Conservation (phyloP, 2,888 invertebrate genomes). For the Drosophila putrida region DNA sequence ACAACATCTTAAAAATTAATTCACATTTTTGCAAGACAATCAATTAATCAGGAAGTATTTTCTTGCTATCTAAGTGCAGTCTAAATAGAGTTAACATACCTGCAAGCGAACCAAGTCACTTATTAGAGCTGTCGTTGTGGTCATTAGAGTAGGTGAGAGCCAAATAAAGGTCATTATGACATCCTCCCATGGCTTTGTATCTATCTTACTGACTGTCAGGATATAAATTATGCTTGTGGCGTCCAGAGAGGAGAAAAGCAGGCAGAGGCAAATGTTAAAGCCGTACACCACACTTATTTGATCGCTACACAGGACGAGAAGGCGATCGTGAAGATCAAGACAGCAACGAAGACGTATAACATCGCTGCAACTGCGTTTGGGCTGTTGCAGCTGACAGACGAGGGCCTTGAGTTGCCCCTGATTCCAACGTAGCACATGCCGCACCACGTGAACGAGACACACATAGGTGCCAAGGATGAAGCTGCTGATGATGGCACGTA, state of each 20-base stretch:
- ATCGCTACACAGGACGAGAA: slow-evolving; percentile 63
- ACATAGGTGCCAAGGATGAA: slow-evolving; percentile 63
- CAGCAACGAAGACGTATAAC: slow-evolving; percentile 53
- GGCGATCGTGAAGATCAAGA: slow-evolving; percentile 63
- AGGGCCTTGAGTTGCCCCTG: slow-evolving; percentile 44
- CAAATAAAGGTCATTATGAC: slow-evolving; percentile 46
- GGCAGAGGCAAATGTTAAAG: slow-evolving; percentile 58
- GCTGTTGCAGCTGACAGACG: slow-evolving; percentile 32
- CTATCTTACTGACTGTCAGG: slow-evolving; percentile 32
- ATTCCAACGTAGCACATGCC: slow-evolving; percentile 48
- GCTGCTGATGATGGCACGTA: slow-evolving; percentile 57
- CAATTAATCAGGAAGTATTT: too few species aligned
- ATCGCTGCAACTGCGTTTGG: slow-evolving; percentile 30
- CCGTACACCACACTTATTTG: slow-evolving; percentile 74
- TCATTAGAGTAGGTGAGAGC: slow-evolving; percentile 60
- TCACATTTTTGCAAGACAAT: too few species aligned
- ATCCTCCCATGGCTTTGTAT: not conserved
- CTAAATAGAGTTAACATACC: slow-evolving; percentile 44
- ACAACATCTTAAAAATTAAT: too few species aligned
- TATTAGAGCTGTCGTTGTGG: slow-evolving; percentile 53
- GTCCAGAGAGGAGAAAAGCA: slow-evolving; percentile 63
- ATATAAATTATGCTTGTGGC: slow-evolving; percentile 59
- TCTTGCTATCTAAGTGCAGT: too few species aligned
- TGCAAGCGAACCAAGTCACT: slow-evolving; percentile 62
- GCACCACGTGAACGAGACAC: slow-evolving; percentile 54